Evolutionary conservation across 2,888 invertebrate genomes (phyloP), one percentile per base, ranked within the genome.

Genomic region (Lomographa bimaculata): DNA sequence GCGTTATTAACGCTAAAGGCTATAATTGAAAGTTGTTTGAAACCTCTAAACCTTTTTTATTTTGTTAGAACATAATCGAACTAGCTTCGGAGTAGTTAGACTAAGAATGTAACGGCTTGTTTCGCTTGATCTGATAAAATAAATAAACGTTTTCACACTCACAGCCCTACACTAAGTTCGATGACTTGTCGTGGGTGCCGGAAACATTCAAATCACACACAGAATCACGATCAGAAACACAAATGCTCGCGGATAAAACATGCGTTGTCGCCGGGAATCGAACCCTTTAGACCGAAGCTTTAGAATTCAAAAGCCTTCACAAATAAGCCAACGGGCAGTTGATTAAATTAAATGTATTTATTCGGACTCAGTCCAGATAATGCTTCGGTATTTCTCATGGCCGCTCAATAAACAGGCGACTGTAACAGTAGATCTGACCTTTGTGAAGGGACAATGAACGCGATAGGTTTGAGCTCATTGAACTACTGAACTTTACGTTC

Each of bases 401-500:
- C 33, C 49, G 45, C 41, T 36, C 37, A 16, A 48, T 40, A 11
- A 48, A 55, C 50, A 53, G 42, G 52, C 42, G 46, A 58, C 41
- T 52, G 50, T 58, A 59, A 57, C 58, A 60, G 64, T 63, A 60
- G 66, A 67, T 71, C 54, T 80, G 75, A 80, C 81, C 79, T 84
- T 84, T 79, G 56, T 40, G 47, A 67, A 67, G 71, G 72, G 73
- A 79, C 79, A 79, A 78, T 71, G 74, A 74, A 75, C 71, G 70
- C 63, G 45, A 72, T 75, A 71, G 74, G 68, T 68, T 67, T 60
- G 60, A 65, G 75, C 71, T 64, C 73, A 67, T 73, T 73, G 77
- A 79, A 82, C 84, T 71, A 79, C 72, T 84, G 79, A 83, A 82
- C 84, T 82, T 84, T 81, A 67, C 67, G 69, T 73, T 70, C 63